A percentile compares a stretch with the other conserved stretches of the same genome.
Evolutionary conservation across 2,113 vertebrate species (phyloP).

Genomic region (Archilochus colubris): DNA sequence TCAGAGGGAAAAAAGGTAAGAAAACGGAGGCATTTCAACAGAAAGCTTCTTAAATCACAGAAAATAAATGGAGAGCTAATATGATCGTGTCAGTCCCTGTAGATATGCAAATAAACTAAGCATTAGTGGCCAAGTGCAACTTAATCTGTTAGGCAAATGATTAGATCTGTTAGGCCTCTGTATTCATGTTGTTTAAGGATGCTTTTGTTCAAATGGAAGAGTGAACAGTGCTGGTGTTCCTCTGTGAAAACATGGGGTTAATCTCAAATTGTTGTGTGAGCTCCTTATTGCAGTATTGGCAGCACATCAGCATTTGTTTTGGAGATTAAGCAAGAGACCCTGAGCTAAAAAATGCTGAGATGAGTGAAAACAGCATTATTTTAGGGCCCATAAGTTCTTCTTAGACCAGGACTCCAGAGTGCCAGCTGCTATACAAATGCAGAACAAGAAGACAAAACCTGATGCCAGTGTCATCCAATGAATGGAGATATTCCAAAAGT

Average conservation of each 20-base stretch:
- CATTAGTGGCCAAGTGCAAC: background rate
- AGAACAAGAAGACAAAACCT: background rate
- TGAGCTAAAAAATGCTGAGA: background rate
- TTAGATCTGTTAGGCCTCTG: background rate
- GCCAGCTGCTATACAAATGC: background rate
- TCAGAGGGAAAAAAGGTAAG: rapidly evolving
- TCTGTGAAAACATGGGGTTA: background rate
- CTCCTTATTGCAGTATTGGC: background rate
- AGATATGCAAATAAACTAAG: background rate
- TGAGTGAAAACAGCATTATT: background rate
- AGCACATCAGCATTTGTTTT: background rate
- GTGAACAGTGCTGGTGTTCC: background rate
- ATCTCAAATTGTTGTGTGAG: background rate
- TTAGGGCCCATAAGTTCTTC: background rate
- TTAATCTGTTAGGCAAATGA: background rate
- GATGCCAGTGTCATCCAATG: background rate
- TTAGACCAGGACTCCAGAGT: background rate
- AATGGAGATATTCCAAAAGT: background rate
- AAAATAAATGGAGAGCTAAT: background rate
- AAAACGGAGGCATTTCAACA: background rate
- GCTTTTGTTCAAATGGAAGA: background rate
- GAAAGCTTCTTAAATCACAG: background rate
- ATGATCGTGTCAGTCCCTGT: background rate
- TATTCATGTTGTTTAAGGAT: background rate
- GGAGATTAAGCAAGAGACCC: slow-evolving; percentile 8